phyloP scores from a whole-genome alignment of 2,888 invertebrate genomes.

The Cylloceria caligata region DNA sequence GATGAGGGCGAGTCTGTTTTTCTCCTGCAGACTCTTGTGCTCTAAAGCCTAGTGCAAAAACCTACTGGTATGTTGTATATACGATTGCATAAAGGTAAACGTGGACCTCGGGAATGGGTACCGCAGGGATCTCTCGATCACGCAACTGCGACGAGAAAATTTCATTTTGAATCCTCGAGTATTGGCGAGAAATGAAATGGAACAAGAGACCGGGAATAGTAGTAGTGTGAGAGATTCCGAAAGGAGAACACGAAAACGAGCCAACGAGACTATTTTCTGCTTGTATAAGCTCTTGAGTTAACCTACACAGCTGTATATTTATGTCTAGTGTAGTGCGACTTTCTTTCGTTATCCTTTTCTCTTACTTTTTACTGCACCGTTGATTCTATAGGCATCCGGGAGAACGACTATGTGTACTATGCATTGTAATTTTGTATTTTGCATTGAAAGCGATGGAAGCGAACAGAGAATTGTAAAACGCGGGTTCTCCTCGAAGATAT shows the following conservation, averaged over 20 bases:
- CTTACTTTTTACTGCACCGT: neutral
- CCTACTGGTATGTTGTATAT: neutral
- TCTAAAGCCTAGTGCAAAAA: slow-evolving; percentile 12
- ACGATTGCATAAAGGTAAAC: slow-evolving; percentile 31
- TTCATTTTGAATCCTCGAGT: slow-evolving; percentile 40
- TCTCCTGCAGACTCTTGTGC: neutral
- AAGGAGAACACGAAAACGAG: slow-evolving; percentile 9
- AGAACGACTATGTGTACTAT: neutral
- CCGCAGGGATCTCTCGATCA: slow-evolving; percentile 34
- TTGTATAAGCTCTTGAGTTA: neutral
- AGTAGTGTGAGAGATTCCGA: neutral
- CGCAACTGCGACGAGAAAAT: slow-evolving; percentile 33
- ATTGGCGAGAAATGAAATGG: slow-evolving; percentile 47
- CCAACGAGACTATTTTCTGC: slow-evolving; percentile 15
- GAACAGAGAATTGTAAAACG: slow-evolving; percentile 23
- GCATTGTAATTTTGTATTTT: slow-evolving; percentile 47
- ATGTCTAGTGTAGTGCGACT: neutral
- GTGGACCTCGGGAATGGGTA: neutral
- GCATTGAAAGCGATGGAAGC: slow-evolving; percentile 34
- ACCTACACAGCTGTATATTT: neutral
- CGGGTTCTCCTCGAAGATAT: neutral
- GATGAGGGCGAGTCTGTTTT: neutral
- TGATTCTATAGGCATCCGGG: slow-evolving; percentile 14
- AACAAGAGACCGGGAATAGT: slow-evolving; percentile 3
- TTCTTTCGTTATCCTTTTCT: slow-evolving; percentile 1